Evolutionary conservation across 2,113 vertebrate species (phyloP).

Genomic region (Hypomesus transpacificus): DNA sequence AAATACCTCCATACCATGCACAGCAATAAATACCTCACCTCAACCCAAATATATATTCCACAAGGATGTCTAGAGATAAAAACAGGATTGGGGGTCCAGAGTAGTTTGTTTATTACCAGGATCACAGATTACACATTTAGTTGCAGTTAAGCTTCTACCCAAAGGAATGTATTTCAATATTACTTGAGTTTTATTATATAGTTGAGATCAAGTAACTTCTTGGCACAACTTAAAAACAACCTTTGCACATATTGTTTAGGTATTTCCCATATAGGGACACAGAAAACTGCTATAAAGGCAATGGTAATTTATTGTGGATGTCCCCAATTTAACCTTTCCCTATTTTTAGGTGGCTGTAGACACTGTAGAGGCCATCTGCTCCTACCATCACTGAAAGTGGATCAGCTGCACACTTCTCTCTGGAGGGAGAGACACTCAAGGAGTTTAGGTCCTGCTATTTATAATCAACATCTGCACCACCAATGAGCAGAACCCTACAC

Average conservation of each 20-base stretch:
- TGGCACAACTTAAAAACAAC: not conserved
- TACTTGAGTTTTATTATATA: not conserved
- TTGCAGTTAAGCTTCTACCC: too few species aligned
- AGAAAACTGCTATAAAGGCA: not conserved
- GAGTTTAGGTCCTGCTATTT: conserved; percentile 28
- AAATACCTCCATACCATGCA: not conserved
- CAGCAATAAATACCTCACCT: not conserved
- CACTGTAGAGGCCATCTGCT: conserved; percentile 30
- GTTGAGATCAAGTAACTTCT: not conserved
- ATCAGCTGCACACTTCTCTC: conserved; percentile 37
- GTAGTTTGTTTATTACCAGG: not conserved
- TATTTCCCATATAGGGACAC: conserved; percentile 37
- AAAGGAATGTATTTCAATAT: not conserved
- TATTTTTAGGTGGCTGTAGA: conserved; percentile 47
- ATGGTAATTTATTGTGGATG: conserved; percentile 16
- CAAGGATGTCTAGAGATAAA: conserved; percentile 6
- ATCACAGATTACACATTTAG: not conserved
- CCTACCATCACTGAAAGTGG: conserved; percentile 21
- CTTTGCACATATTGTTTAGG: not conserved
- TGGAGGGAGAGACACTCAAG: not conserved
- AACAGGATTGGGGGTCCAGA: not conserved
- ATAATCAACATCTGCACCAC: conserved; percentile 36
- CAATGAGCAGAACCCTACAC: conserved; percentile 10
- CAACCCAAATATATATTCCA: not conserved
- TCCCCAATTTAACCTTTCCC: conserved; percentile 30